These are phyloP conservation scores for Cloeon dipterum DNA, from an alignment of 2,888 invertebrate genomes.

Conservation along the genomic window DNA sequence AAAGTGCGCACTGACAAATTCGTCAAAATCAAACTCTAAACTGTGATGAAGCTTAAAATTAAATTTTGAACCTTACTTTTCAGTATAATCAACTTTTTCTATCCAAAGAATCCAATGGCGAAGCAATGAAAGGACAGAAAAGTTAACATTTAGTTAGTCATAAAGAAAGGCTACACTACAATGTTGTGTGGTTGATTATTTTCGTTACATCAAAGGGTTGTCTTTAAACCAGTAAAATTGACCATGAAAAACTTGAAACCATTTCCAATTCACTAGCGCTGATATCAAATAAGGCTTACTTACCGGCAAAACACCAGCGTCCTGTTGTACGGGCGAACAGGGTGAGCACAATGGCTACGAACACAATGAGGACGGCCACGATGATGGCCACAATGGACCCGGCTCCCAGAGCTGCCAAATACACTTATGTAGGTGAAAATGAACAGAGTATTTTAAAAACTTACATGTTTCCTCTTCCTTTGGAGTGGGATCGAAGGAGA, in stretches of 20 bases:
- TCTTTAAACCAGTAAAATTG: not conserved
- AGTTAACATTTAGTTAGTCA: too few relatives aligned
- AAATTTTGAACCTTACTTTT: not conserved
- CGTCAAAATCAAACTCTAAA: not conserved
- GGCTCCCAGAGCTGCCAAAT: conserved; percentile 35
- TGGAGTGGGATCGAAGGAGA: too few relatives aligned
- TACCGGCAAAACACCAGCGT: conserved; percentile 72
- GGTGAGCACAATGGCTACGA: conserved; percentile 35
- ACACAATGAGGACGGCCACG: conserved; percentile 38
- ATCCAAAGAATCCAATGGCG: not conserved
- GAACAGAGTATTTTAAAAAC: too few relatives aligned
- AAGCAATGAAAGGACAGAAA: too few relatives aligned
- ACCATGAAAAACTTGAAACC: not conserved
- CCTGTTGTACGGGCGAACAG: conserved; percentile 60
- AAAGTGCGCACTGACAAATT: too few relatives aligned
- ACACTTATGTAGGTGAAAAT: too few relatives aligned
- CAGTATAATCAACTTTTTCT: not conserved
- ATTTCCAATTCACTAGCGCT: not conserved
- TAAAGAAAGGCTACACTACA: too few relatives aligned
- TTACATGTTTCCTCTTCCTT: too few relatives aligned
- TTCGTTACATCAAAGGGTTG: too few relatives aligned
- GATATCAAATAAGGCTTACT: too few relatives aligned
- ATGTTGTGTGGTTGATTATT: too few relatives aligned
- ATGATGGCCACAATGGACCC: conserved; percentile 59
- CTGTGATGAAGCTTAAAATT: not conserved